Evolutionary conservation across 1,140 invertebrate genomes (phyloP).

Genomic region (Brachionus sp.): DNA sequence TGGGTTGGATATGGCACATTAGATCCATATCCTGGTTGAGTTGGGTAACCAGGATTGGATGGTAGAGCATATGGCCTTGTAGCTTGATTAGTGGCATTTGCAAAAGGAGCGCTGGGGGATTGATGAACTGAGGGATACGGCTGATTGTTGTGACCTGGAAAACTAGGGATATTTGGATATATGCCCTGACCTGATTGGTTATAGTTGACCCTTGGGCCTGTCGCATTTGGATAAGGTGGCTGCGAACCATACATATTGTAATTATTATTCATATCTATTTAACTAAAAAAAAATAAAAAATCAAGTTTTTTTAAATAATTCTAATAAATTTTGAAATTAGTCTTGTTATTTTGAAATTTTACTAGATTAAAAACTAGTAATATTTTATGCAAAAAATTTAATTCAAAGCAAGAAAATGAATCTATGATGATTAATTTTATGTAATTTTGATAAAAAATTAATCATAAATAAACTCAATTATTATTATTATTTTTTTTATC

Average conservation of each 20-base stretch:
- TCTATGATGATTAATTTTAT: too few species aligned
- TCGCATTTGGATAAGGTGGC: not conserved
- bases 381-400: not conserved
- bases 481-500: too few species aligned
- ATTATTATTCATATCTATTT: not conserved
- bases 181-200: not conserved
- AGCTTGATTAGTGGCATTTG: not conserved
- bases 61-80: not conserved
- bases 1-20: not conserved
- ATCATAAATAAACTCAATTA: too few species aligned
- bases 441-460: too few species aligned
- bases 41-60: not conserved
- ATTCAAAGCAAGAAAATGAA: not conserved
- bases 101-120: not conserved
- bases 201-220: not conserved
- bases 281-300: not conserved
- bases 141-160: not conserved
- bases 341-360: too few species aligned
- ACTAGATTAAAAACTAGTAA: too few species aligned
- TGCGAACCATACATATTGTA: conserved; percentile 19
- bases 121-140: not conserved
- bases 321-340: conserved; percentile 23
- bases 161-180: not conserved
- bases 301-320: not conserved
- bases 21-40: not conserved